Percentiles rank a stretch among this genome's conserved stretches.
phyloP scores from a whole-genome alignment of 2,113 vertebrate species.

The Dromas ardeola region DNA sequence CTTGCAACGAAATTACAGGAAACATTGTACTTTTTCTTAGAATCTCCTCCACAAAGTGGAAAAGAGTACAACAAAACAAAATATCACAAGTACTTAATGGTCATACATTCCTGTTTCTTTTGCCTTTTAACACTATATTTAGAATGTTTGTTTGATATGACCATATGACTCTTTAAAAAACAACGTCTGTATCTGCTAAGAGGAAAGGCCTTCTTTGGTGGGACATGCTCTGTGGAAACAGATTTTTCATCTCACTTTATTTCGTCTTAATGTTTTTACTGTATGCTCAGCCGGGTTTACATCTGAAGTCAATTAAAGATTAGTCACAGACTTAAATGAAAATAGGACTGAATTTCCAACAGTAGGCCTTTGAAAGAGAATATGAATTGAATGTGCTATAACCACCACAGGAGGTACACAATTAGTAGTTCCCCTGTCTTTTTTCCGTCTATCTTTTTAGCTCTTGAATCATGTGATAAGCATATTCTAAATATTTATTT shows the following conservation, averaged over 20 bases:
- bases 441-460: neutral
- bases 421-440: neutral
- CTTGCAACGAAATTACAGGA: neutral
- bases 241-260: constrained; percentile 12
- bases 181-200: neutral
- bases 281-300: neutral
- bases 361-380: neutral
- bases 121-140: neutral
- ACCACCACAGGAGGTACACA: neutral
- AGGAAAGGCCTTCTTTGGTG: neutral
- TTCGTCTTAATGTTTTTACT: neutral
- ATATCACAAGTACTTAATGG: neutral
- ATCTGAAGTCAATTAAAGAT: constrained; percentile 4
- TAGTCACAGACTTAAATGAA: neutral
- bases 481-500: neutral
- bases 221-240: neutral
- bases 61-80: neutral
- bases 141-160: neutral
- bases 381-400: neutral
- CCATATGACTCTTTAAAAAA: constrained; percentile 5
- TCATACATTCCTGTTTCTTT: neutral
- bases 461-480: neutral
- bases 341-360: neutral
- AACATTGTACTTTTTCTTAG: neutral
- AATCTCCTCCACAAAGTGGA: neutral